Evolutionary conservation across 2,113 vertebrate genomes (phyloP).

Genomic region (Proteles cristata): DNA sequence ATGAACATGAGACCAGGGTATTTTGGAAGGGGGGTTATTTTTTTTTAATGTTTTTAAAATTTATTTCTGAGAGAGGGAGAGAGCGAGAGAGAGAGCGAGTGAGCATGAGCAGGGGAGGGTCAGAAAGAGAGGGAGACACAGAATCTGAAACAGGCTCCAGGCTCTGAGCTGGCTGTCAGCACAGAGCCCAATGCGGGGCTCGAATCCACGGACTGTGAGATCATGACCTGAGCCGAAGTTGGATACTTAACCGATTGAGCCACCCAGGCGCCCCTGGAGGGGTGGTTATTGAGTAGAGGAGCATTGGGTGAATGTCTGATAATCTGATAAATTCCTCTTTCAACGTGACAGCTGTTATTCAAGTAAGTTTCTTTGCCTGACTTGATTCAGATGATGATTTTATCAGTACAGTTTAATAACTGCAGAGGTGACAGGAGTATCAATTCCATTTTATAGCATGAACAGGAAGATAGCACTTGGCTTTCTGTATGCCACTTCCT

Average conservation of each 20-base stretch:
- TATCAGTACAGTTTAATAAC: background rate
- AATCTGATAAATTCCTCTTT: background rate
- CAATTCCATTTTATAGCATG: background rate
- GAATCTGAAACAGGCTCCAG: too few species aligned
- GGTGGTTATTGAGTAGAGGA: background rate
- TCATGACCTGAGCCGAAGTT: too few species aligned
- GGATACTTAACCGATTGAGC: too few species aligned
- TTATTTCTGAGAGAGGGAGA: too few species aligned
- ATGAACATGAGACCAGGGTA: background rate
- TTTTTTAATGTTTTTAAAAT: too few species aligned
- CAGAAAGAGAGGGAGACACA: too few species aligned
- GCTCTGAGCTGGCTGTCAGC: too few species aligned
- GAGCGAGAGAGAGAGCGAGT: too few species aligned
- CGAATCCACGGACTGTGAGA: too few species aligned
- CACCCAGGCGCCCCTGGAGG: too few species aligned
- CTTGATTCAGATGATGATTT: background rate
- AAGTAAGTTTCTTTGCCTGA: slow-evolving; percentile 2
- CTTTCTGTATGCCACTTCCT: background rate
- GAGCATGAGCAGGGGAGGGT: too few species aligned
- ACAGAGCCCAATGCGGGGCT: too few species aligned
- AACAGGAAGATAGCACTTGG: background rate
- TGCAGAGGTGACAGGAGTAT: background rate
- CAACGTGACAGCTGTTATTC: background rate
- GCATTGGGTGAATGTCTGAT: background rate
- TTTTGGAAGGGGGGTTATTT: background rate